Conservation (phyloP, 2,113 vertebrate species). For the Eudyptes chrysolophus region DNA sequence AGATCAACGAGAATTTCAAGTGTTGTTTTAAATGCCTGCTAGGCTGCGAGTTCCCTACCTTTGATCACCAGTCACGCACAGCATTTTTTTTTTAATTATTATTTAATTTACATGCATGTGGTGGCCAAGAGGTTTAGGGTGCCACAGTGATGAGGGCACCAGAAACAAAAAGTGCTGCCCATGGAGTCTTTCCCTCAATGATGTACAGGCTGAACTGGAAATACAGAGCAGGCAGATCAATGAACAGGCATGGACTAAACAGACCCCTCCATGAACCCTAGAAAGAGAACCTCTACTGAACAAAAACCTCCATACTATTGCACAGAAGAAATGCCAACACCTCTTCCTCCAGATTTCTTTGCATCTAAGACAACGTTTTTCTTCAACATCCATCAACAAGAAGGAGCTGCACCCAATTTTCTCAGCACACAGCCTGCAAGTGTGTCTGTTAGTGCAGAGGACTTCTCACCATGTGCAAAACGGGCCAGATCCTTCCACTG, state of each 20-base stretch:
- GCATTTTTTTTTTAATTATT: background rate
- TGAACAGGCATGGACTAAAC: background rate
- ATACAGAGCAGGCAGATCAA: background rate
- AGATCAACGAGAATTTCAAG: constrained; percentile 34
- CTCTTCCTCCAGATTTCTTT: background rate
- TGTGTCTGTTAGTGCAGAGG: background rate
- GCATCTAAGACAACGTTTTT: background rate
- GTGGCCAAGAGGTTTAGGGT: background rate
- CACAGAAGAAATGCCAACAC: background rate
- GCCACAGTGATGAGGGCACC: background rate
- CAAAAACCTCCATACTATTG: background rate
- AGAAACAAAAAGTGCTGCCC: background rate
- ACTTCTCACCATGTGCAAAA: background rate
- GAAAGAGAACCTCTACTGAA: background rate
- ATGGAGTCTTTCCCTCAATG: background rate
- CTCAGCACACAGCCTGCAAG: background rate
- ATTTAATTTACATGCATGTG: background rate
- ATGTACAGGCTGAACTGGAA: background rate
- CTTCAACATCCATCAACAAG: background rate
- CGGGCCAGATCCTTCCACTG: background rate
- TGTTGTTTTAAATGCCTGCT: constrained; percentile 33
- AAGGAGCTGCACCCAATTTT: background rate
- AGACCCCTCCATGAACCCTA: background rate
- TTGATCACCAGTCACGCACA: background rate
- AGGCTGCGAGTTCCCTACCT: background rate